Percentiles rank a stretch among this genome's conserved stretches.
These are phyloP conservation scores for Drosophila pruinosa DNA, from an alignment of 1,140 invertebrate genomes.

Conservation along the genomic window DNA sequence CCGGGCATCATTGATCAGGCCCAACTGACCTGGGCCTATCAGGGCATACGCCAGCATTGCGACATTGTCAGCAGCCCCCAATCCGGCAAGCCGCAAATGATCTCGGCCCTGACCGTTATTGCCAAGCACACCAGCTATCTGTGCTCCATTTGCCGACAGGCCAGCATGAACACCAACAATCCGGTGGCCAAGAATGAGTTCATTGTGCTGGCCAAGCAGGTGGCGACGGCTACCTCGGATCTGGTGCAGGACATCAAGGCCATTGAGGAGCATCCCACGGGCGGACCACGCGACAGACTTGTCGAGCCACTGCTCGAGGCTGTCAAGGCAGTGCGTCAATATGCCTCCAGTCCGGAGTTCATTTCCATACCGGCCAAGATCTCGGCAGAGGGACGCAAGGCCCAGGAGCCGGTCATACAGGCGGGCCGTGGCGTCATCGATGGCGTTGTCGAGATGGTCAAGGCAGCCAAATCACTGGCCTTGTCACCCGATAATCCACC, in stretches of 20 bases:
- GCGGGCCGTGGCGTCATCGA: constrained; percentile 90
- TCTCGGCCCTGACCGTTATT: constrained; percentile 95
- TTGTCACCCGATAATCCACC: constrained; percentile 95
- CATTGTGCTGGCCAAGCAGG: constrained; percentile 98
- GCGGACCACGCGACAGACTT: constrained; percentile 87
- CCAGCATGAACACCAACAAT: constrained; percentile 95
- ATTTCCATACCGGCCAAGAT: constrained; percentile 95
- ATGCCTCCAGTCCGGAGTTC: constrained; percentile 97
- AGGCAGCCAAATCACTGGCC: constrained; percentile 94
- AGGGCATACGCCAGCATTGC: constrained; percentile 95
- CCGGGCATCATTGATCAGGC: constrained; percentile 96
- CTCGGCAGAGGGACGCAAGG: constrained; percentile 88
- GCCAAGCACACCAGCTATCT: constrained; percentile 98
- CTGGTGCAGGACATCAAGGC: constrained; percentile 98
- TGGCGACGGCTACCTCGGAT: constrained; percentile 97
- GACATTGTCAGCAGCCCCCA: constrained; percentile 89
- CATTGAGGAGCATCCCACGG: constrained; percentile 92
- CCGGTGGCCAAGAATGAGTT: constrained; percentile 98
- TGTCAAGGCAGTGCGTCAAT: constrained; percentile 95
- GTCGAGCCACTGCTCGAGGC: constrained; percentile 94
- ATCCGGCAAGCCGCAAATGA: constrained; percentile 92
- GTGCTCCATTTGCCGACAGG: constrained; percentile 96
- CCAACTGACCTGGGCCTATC: constrained; percentile 93
- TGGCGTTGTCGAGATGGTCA: constrained; percentile 88
- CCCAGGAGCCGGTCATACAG: constrained; percentile 94